These are phyloP conservation scores for Phaethon lepturus DNA, from an alignment of 2,113 vertebrate genomes.

Conservation along the genomic window DNA sequence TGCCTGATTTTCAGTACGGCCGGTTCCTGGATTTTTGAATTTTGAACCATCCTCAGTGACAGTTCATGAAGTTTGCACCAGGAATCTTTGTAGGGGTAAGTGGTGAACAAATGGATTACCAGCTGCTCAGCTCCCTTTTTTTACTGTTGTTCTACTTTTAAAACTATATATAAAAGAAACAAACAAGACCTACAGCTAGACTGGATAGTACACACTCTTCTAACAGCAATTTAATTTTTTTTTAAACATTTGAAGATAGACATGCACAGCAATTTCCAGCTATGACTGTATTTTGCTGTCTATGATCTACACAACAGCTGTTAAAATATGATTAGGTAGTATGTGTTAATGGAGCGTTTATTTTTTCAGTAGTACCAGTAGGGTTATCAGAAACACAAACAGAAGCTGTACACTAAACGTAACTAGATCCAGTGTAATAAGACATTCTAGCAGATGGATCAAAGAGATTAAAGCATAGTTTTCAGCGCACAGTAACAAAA, in stretches of 20 bases:
- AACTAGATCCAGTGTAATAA: neutral
- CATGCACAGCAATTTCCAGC: neutral
- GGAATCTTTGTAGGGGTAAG: neutral
- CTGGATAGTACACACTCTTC: rapidly evolving
- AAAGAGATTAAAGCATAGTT: neutral
- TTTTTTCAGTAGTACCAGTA: neutral
- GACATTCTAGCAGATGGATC: neutral
- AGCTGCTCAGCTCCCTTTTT: neutral
- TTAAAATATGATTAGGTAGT: neutral
- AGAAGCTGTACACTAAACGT: neutral
- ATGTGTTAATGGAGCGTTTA: neutral
- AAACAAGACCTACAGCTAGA: neutral
- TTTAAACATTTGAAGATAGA: neutral
- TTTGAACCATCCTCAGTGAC: neutral
- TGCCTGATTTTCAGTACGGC: neutral
- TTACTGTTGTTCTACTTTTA: neutral
- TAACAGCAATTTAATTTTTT: neutral
- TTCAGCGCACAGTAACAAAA: rapidly evolving
- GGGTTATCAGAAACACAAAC: neutral
- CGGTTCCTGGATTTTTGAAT: neutral
- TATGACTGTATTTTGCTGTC: neutral
- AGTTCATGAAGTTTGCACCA: neutral
- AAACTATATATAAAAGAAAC: neutral
- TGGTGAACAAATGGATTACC: neutral
- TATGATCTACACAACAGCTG: neutral